Evolutionary conservation across 2,113 vertebrate species (phyloP).

Genomic region (Orycteropus afer): DNA sequence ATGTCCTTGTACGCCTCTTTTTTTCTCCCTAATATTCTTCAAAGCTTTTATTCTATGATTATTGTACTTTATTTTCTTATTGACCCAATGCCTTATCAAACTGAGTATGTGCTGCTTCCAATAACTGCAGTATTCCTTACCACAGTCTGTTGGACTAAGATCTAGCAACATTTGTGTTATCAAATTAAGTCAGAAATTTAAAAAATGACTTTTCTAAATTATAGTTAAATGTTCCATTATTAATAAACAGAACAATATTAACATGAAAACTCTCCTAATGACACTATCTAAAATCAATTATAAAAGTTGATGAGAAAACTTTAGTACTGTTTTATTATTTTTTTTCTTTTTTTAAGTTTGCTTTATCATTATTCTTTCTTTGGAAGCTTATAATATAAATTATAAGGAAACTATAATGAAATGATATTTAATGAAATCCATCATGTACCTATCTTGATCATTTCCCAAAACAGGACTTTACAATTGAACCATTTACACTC

Average conservation of each 20-base stretch:
- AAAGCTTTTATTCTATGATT: background rate
- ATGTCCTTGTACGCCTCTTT: background rate
- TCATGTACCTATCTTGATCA: background rate
- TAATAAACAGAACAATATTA: background rate
- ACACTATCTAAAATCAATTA: background rate
- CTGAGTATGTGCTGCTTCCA: background rate
- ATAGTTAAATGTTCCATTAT: slow-evolving; percentile 4
- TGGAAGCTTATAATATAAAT: slow-evolving; percentile 35
- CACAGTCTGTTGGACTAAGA: background rate
- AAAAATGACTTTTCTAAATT: slow-evolving; percentile 20
- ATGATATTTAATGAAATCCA: slow-evolving; percentile 34
- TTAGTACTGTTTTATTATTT: background rate
- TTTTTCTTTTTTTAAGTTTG: slow-evolving; percentile 16
- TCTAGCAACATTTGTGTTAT: background rate
- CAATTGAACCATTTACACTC: slow-evolving; percentile 4
- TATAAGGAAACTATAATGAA: background rate
- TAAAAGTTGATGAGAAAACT: background rate
- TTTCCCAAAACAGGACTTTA: background rate
- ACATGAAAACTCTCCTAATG: background rate
- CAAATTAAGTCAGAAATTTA: background rate
- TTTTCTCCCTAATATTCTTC: background rate
- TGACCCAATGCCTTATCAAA: background rate
- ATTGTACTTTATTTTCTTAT: background rate
- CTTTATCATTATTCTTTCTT: slow-evolving; percentile 21
- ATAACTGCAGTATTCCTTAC: background rate